Evolutionary conservation across 2,113 vertebrate species (phyloP).

Genomic region (Percopsis transmontana): DNA sequence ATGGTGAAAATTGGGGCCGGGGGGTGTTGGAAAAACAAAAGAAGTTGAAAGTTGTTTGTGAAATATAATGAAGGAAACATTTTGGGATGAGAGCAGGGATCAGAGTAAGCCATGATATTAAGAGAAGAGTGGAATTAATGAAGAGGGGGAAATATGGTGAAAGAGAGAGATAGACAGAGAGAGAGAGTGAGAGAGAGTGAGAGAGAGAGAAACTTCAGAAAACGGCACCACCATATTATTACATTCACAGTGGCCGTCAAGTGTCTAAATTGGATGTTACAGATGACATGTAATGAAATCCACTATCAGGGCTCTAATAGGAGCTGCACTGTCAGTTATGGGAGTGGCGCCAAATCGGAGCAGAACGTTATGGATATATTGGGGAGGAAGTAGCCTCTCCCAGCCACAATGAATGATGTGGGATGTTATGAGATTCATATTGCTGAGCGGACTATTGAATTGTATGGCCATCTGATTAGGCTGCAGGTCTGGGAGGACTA

Average conservation of each 20-base stretch:
- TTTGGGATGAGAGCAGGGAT: not conserved
- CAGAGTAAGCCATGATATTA: not conserved
- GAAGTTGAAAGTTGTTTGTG: not conserved
- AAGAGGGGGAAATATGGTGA: not conserved
- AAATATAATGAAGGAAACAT: not conserved
- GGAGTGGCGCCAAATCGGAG: constrained; percentile 64
- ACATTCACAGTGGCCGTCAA: constrained; percentile 56
- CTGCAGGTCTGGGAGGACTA: constrained; percentile 21
- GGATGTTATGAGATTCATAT: constrained; percentile 37
- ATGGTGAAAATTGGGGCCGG: not conserved
- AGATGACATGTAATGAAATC: constrained; percentile 72
- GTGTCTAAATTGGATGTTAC: constrained; percentile 72
- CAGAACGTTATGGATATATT: constrained; percentile 64
- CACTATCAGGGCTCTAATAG: constrained; percentile 66
- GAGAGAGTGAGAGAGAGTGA: constrained; percentile 31
- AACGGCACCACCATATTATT: constrained; percentile 52
- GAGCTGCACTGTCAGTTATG: constrained; percentile 56
- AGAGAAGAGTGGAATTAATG: not conserved
- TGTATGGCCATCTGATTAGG: constrained; percentile 45
- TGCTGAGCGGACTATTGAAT: constrained; percentile 46
- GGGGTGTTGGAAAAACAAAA: too few species aligned
- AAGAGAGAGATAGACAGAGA: not conserved
- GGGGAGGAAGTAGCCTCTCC: constrained; percentile 52
- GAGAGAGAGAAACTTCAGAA: not conserved
- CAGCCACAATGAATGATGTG: constrained; percentile 45